A percentile compares a stretch with the other conserved stretches of the same genome.
phyloP scores from a whole-genome alignment of 2,113 vertebrate species.

The Zosterops japonicus region DNA sequence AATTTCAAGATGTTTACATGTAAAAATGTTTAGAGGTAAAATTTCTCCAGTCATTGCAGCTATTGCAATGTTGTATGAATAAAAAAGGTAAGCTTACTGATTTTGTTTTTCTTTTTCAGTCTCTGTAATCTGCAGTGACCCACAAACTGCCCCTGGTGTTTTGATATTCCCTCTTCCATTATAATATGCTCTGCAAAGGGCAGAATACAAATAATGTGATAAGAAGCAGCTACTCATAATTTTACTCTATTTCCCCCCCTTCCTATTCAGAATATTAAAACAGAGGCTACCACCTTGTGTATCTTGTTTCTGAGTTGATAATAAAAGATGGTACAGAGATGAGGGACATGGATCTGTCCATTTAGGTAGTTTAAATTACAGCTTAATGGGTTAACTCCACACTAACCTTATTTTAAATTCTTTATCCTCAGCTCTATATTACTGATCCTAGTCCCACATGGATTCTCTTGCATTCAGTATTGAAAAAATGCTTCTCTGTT shows the following conservation, averaged over 20 bases:
- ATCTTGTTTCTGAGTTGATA: background rate
- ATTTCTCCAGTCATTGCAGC: background rate
- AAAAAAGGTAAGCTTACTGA: background rate
- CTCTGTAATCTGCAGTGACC: background rate
- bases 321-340: background rate
- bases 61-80: background rate
- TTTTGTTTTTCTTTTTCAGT: background rate
- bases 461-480: constrained; percentile 3
- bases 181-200: background rate
- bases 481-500: background rate
- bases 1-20: background rate
- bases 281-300: background rate
- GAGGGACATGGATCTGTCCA: background rate
- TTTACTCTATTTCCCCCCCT: background rate
- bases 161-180: background rate
- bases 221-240: background rate
- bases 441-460: background rate
- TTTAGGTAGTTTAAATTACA: constrained; percentile 34
- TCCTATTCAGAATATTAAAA: background rate
- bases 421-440: background rate
- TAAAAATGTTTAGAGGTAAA: background rate
- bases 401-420: constrained; percentile 17
- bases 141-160: background rate
- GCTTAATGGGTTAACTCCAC: background rate
- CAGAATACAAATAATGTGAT: background rate